Base-by-base conservation (phyloP, 2,888 invertebrate genomes). In the Platynereis dumerilii region DNA sequence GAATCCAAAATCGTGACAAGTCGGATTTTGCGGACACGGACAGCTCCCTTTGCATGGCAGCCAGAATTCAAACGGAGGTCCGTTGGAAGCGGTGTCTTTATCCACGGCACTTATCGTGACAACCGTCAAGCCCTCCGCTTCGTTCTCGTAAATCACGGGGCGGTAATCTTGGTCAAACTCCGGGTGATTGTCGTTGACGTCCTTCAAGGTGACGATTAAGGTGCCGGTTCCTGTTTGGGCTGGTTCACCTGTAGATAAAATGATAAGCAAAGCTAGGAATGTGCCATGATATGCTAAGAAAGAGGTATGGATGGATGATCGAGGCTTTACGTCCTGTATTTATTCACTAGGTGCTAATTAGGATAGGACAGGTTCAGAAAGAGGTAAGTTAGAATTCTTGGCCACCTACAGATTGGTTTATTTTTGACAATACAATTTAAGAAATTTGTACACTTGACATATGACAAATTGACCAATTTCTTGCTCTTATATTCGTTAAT, bases 181-280 rank as follows among this genome's bases (percentile, higher is more conserved):
- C 3, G 97, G 97, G 84, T 94, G 94, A 87, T 97, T 97, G 88
- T 98, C 97, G 87, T 98, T 98, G 55, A 96, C 94, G 84, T 98
- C 98, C 69, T 94, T 89, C 68, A 99, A 87, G 80, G 92, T 88
- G 86, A 97, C 95, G 52, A 94, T 94, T 55, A 96, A 94, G 70
- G 96, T 96, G 60, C 96, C 96, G 67, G 96, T 96, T 7, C 96
- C 89, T 84, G 76, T 78, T 67, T 75, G 73, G 22, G 75, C 71
- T 2, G 81, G 80, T 58, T 72, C 74, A 63, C 81, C 82, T 71
- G 63, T 7, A 42, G 52, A 7, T 34, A 34, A 12, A 34, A n/a
- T n/a, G n/a, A n/a, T n/a, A n/a, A n/a, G n/a, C n/a, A n/a, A n/a
- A n/a, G n/a, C n/a, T n/a, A n/a, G n/a, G n/a, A n/a, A n/a, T n/a